Evolutionary conservation across 2,888 invertebrate genomes (phyloP).

Genomic region (Lepidocyrtoides sp.): DNA sequence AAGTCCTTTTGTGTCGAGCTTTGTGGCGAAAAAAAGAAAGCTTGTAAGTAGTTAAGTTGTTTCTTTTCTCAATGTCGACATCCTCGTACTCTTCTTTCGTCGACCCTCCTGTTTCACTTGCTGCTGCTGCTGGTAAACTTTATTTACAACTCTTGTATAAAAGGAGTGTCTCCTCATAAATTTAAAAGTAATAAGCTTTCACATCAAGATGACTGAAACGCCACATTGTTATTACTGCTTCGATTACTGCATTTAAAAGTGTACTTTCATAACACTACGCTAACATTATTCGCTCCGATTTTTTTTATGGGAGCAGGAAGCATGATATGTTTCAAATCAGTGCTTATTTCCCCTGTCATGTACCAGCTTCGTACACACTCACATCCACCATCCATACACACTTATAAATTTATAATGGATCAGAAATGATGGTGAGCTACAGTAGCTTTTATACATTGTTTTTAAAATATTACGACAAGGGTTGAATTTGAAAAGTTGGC

Average conservation of each 20-base stretch:
- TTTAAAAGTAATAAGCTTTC: conserved; percentile 70
- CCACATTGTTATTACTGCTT: conserved; percentile 27
- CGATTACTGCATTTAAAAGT: conserved; percentile 28
- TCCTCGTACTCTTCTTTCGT: background rate
- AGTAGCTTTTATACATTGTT: conserved; percentile 19
- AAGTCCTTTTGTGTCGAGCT: background rate
- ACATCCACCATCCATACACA: background rate
- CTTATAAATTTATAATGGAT: conserved; percentile 43
- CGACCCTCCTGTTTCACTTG: background rate
- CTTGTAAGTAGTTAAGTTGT: conserved; percentile 28
- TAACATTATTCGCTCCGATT: background rate
- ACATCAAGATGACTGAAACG: conserved; percentile 64
- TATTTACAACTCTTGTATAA: conserved; percentile 51
- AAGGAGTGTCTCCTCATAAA: conserved; percentile 60
- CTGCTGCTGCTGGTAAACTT: background rate
- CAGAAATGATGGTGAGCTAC: background rate
- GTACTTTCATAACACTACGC: background rate
- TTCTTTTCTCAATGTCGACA: conserved; percentile 11
- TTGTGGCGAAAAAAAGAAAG: conserved; percentile 16
- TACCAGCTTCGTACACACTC: background rate
- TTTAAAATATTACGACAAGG: background rate
- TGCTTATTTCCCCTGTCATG: background rate
- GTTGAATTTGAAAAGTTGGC: background rate
- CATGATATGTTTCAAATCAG: background rate
- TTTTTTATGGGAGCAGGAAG: background rate